Conservation (phyloP, 2,888 invertebrate genomes). For the Sminthurinus aureus region DNA sequence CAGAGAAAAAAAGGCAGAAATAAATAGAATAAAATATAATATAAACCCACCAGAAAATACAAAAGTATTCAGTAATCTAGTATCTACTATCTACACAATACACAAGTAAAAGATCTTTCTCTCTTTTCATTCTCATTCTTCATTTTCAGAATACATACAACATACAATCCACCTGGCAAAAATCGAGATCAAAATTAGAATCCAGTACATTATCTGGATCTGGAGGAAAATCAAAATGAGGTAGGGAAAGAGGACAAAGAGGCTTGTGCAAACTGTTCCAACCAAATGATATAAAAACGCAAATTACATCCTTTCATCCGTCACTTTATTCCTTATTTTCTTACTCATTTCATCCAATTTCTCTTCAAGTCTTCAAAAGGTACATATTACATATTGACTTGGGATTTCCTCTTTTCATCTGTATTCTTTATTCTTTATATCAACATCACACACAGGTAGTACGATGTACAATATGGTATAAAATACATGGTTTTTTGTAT, state of each 20-base stretch:
- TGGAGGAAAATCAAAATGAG: no score
- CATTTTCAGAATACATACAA: no score
- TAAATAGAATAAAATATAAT: background rate
- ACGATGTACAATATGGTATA: background rate
- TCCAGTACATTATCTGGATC: background rate
- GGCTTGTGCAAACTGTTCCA: no score
- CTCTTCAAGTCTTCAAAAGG: background rate
- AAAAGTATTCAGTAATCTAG: no score
- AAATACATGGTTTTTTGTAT: background rate
- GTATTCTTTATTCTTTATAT: no score
- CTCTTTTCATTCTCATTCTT: no score
- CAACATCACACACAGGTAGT: background rate
- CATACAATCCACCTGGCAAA: no score
- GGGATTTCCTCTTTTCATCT: no score
- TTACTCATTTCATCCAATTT: background rate
- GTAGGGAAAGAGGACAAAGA: no score
- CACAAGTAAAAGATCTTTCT: no score
- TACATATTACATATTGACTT: background rate
- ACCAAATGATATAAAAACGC: background rate
- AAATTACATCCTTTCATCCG: background rate
- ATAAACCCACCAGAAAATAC: conserved; percentile 25
- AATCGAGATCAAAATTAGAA: conserved; percentile 26
- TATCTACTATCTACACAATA: no score
- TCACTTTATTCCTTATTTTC: background rate
- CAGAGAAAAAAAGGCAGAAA: background rate